Evolutionary conservation across 2,797 vertebrate species (phyloP), one percentile per base, ranked within the genome.

Genomic region (Myotis vivesi): DNA sequence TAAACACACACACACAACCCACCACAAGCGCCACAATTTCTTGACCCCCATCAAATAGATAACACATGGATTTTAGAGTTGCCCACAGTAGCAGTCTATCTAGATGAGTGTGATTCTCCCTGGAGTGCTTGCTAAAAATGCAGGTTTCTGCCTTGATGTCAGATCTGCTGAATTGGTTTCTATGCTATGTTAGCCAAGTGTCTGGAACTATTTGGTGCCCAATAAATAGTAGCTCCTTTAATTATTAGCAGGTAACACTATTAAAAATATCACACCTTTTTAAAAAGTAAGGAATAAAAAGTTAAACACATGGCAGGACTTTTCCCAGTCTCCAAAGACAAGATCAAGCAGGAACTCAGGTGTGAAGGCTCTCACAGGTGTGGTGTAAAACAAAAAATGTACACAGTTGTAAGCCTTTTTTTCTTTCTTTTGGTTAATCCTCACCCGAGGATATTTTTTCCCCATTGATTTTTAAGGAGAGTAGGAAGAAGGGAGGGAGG

Each of bases 151-250:
- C 49, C 12, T 83, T 19, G 20, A 73, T 10, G 4, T 86, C 20
- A 85, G 62, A 88, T 82, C 51, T 77, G 2, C 16, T 76, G 19
- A 89, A 73, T 16, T 53, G 16, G 3, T 83, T 84, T 77, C 62
- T 72, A 33, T 64, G 28, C 7, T 16, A 17, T 55, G 5, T 46
- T 87, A 83, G 68, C 17, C 51, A 75, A 89, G 33, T 66, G 5
- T 64, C n/a, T 94, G 55, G 28, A 41, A 83, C 57, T 84, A 62
- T 41, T 82, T 76, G 2, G 5, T 91, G 15, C 49, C 69, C 38
- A 79, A 8, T 80, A 87, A 94, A 92, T 57, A 91, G 41, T 12
- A 41, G n/a, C 11, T 90, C n/a, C 64, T 95, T 81, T 84, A 79
- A 44, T 41, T 90, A 53, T 73, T 77, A 76, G 17, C 16, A 92